Base-by-base conservation (phyloP, 2,113 vertebrate species). In the Lepus americanus region DNA sequence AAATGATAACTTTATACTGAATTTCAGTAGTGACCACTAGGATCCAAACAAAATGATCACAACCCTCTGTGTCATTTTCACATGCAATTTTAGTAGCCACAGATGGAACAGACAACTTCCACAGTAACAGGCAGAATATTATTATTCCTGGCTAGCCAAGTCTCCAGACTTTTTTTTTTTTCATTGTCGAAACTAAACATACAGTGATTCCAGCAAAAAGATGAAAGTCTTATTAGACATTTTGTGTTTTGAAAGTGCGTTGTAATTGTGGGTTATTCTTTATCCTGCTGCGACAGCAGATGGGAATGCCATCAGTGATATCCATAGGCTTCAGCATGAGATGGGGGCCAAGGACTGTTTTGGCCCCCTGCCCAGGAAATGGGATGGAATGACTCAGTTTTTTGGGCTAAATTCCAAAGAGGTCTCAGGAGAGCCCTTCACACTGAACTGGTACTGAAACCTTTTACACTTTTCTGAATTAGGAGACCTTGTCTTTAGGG, bases 321-420 rank as follows among this genome's bases (percentile, higher is more conserved):
- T 82, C 92, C 92, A 51, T 74, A 61, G 94, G 70, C 85, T 85
- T 95, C 90, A 78, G 85, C 23, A 0, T 67, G 81, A 91, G 92
- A 61, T 77, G 49, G 84, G 92, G 95, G 94, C 95, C 94, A 85
- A 59, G 61, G 92, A 88, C 33, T 22, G 10, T 87, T 78, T 59
- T 94, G 97, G 96, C 92, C 51, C 66, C 74, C 94, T 74, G 82
- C 96, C 94, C 92, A 89, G 95, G 73, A 95, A 36, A 78, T 94
- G 78, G 59, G 90, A 90, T 70, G 77, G 85, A 74, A 82, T 97
- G 96, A 97, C 61, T 97, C 94, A 85, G 29, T 49, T 44, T 73
- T 95, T 73, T 59, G 90, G 96, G 69, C 36, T 90, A 51, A 88
- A 90, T 63, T 95, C 90, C 96, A 97, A 39, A 76, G 77, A 89